These are phyloP conservation scores for Xestobium rufovillosum DNA, from an alignment of 2,888 invertebrate genomes.

Conservation along the genomic window DNA sequence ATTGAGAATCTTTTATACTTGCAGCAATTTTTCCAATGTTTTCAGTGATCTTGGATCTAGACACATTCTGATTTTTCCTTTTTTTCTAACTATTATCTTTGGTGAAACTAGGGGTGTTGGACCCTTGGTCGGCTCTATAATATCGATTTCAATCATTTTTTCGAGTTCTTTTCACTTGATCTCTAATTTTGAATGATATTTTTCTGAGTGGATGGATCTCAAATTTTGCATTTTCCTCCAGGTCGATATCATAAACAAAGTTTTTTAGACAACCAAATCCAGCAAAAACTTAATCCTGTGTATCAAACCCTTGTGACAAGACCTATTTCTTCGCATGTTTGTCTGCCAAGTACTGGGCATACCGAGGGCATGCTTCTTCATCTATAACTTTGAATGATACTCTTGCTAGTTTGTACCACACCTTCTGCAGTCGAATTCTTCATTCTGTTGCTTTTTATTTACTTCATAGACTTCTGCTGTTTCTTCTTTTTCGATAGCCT, in stretches of 20 bases:
- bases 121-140: constrained; percentile 14
- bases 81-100: constrained; percentile 19
- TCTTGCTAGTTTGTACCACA: constrained; percentile 16
- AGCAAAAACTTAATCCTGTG: constrained; percentile 7
- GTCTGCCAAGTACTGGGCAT: constrained; percentile 18
- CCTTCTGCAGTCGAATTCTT: constrained; percentile 17
- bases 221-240: constrained; percentile 12
- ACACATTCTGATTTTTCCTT: constrained; percentile 17
- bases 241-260: constrained; percentile 16
- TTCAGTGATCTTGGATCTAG: too few species aligned
- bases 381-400: too few species aligned
- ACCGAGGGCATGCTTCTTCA: too few species aligned
- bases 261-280: constrained; percentile 16
- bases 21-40: too few species aligned
- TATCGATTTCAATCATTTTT: constrained; percentile 16
- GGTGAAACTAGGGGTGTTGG: constrained; percentile 20
- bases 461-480: too few species aligned
- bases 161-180: constrained; percentile 19
- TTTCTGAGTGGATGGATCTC: constrained; percentile 10
- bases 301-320: too few species aligned
- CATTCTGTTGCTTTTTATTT: too few species aligned
- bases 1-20: too few species aligned
- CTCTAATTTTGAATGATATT: constrained; percentile 16
- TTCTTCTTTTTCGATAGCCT: constrained; percentile 7
- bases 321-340: too few species aligned